Evolutionary conservation across 92 coral and sea anemone genomes (phyloP), one percentile per base, ranked within the genome.

Genomic region (Scolanthus callimorphus): DNA sequence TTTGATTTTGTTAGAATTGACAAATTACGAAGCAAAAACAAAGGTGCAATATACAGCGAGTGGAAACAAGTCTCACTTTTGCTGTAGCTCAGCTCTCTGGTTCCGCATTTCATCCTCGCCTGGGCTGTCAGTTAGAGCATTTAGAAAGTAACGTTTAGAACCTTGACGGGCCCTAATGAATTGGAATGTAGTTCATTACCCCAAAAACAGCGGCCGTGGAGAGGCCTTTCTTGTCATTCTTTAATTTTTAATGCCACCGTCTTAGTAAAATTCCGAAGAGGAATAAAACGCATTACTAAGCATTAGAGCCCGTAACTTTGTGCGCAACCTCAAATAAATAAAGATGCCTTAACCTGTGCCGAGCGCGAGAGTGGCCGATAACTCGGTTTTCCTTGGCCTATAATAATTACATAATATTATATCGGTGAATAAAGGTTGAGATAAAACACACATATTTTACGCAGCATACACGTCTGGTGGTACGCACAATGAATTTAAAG

Each of bases 181-280:
- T 60, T 77, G 77, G 77, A 79, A 74, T 78, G 82, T 71, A 51
- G 43, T 79, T 88, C 86, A 88, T 88, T 78, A 84, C 72, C n/a
- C n/a, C 72, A 78, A 62, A 77, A 84, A 79, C 79, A 83, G 80
- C 85, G 74, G 65, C 83, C 67, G 73, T 70, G 74, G 39, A 57
- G 71, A 82, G 25, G 13, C 19, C 23, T 74, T 69, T 41, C 86
- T 80, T 63, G 48, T 24, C 51, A 59, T 73, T 77, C 73, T 73
- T 88, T 67, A 88, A 83, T 51, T 62, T 44, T 88, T 88, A 88
- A 88, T 88, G 80, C 55, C 76, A n/a, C 66, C 55, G 72, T 80
- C 78, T 84, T 84, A 72, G 96, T 88, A 68, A 87, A 86, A 88
- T 83, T 84, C 90, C 90, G 39, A 65, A 72, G 70, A 55, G 57